Conservation (phyloP, 1,140 invertebrate species). For the Drosophila teissieri region DNA sequence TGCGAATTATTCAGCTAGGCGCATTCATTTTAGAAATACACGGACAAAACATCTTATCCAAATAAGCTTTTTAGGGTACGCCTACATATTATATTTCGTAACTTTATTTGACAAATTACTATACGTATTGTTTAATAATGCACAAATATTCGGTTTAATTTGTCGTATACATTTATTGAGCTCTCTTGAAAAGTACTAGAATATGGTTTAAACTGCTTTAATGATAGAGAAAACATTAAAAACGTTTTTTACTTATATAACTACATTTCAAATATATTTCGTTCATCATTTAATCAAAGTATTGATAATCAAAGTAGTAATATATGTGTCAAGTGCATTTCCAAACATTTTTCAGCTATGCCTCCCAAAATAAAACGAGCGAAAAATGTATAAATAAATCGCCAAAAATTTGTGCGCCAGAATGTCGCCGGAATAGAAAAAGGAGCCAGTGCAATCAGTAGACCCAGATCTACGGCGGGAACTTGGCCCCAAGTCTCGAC, state of each 20-base stretch:
- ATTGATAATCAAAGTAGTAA: too few relatives aligned
- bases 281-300: too few relatives aligned
- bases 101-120: too few relatives aligned
- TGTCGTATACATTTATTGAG: too few relatives aligned
- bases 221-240: too few relatives aligned
- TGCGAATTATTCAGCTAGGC: conserved; percentile 69
- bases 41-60: not conserved
- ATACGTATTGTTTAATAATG: too few relatives aligned
- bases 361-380: conserved; percentile 22
- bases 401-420: conserved; percentile 62
- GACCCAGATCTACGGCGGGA: conserved; percentile 67
- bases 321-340: conserved; percentile 8
- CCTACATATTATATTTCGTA: too few relatives aligned
- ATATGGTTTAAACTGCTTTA: too few relatives aligned
- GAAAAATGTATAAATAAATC: conserved; percentile 60
- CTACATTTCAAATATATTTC: not conserved
- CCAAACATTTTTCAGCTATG: conserved; percentile 19
- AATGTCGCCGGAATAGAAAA: conserved; percentile 49
- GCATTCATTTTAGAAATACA: conserved; percentile 52
- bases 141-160: too few relatives aligned
- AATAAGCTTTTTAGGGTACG: not conserved
- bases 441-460: conserved; percentile 63
- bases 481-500: conserved; percentile 10
- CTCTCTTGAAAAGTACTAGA: too few relatives aligned
- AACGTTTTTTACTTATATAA: not conserved